Conservation (phyloP, 1,140 invertebrate species). For the Cyphomyrmex costatus region DNA sequence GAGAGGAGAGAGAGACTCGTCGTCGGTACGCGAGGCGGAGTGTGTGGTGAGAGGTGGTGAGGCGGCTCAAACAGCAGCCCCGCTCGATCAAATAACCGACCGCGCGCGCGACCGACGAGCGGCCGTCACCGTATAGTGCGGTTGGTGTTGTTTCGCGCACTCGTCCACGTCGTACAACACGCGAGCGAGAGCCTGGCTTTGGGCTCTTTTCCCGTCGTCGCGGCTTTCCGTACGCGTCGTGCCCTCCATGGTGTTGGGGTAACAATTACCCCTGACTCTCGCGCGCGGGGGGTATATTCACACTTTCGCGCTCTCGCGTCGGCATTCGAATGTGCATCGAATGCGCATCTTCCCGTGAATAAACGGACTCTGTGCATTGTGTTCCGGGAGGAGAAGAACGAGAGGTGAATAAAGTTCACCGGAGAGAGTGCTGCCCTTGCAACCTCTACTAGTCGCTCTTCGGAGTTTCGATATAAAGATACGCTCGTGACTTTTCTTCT, state of each 20-base stretch:
- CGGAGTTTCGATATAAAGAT: background rate
- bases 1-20: constrained; percentile 69
- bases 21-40: constrained; percentile 71
- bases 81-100: constrained; percentile 75
- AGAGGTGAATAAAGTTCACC: background rate
- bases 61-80: constrained; percentile 75
- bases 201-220: constrained; percentile 16
- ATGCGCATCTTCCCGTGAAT: constrained; percentile 50
- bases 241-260: constrained; percentile 72
- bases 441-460: too few relatives aligned
- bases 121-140: constrained; percentile 51
- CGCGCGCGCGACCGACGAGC: constrained; percentile 62
- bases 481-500: background rate
- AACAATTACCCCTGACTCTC: constrained; percentile 76
- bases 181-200: constrained; percentile 22
- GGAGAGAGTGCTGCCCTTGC: too few relatives aligned
- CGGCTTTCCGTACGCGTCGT: background rate
- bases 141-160: constrained; percentile 62
- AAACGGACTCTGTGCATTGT: constrained; percentile 50
- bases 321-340: constrained; percentile 43
- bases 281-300: background rate
- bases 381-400: constrained; percentile 23
- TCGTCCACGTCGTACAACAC: constrained; percentile 54
- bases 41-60: constrained; percentile 69
- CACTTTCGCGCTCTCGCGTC: constrained; percentile 6